Evolutionary conservation across 1,140 invertebrate genomes (phyloP), one percentile per base, ranked within the genome.

Genomic region (Solenopsis invicta): DNA sequence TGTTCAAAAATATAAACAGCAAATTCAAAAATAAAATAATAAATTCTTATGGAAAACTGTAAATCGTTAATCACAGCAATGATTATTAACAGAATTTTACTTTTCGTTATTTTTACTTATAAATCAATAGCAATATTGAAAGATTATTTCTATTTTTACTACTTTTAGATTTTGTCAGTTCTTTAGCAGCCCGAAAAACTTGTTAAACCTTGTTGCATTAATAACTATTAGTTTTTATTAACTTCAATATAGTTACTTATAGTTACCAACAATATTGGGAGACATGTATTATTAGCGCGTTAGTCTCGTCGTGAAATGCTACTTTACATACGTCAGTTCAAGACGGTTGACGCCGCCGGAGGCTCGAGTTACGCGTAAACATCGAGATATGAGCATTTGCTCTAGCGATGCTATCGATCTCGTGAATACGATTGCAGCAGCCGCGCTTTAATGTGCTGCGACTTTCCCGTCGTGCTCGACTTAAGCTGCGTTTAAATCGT

Each of bases 321-420:
- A 0, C 12, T 29, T 52, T 52, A 9, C 21, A 13, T n/a, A n/a
- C 9, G 4, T 12, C 4, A 5, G 10, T 52, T 16, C 37, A 37
- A 56, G 21, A 41, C 41, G 3, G 54, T 77, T 77, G 10, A 64
- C 37, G n/a, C 9, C 48, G 54, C 21, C 52, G 54, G n/a, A 13
- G 37, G 16, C 24, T 77, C 75, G 41, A 64, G 29, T 80, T 67
- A 50, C 37, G 9, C 34, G 8, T 76, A 59, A 59, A 59, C 24
- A 48, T 52, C 77, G 29, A 21, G 77, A 61, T 37, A 16, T 45
- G 56, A 45, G 16, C 45, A 48, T 72, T 3, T 18, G 18, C 37
- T 59, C 21, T 48, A 54, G 80, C 67, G 52, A 81, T 81, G 37
- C 24, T 82, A 82, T 82, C 80, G 80, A 82, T 82, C 72, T 59